Base-by-base conservation (phyloP, 2,797 vertebrate species). In the Ptychobarbus kaznakovi region DNA sequence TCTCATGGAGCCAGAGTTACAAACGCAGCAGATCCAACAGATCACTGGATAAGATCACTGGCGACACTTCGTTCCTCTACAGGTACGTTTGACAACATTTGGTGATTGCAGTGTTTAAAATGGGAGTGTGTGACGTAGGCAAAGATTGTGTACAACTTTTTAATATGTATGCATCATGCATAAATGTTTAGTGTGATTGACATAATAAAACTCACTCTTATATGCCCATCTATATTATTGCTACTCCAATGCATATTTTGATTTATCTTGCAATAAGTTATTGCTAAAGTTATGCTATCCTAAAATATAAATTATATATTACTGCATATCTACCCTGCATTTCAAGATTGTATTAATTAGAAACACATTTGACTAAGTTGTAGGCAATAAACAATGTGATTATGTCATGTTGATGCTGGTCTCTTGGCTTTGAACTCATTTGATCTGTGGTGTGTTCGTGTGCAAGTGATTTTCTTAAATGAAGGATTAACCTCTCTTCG, bases 401-500 rank as follows among this genome's bases (percentile, higher is more conserved):
- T 56, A 5, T 25, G n/a, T 61, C 13, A 38, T 66, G 63, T 4
- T 66, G 13, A 32, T 18, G 15, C 25, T 69, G 28, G 9, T 25
- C 38, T 70, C 35, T 3, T 38, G 44, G 40, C 38, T 65, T 68
- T 53, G 56, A 28, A 40, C 82, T 68, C 3, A 28, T 69, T 32
- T 78, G 82, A 78, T 78, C 74, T 78, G 65, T 65, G 46, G 16
- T 58, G 81, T 63, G 40, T 81, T 80, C 35, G 32, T 46, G 25
- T 35, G 44, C 61, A 12, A 13, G 61, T 80, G 74, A 38, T 25
- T 79, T 58, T 16, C 69, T 76, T 69, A 28, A 28, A 44, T 22
- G 13, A 77, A 28, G 83, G 87, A 85, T 89, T 85, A 88, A 75
- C 75, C n/a, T 66, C 32, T 3, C 42, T 69, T 56, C 51, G 15